Base-by-base conservation (phyloP, 2,113 vertebrate genomes). In the Melanotaenia duboulayi region DNA sequence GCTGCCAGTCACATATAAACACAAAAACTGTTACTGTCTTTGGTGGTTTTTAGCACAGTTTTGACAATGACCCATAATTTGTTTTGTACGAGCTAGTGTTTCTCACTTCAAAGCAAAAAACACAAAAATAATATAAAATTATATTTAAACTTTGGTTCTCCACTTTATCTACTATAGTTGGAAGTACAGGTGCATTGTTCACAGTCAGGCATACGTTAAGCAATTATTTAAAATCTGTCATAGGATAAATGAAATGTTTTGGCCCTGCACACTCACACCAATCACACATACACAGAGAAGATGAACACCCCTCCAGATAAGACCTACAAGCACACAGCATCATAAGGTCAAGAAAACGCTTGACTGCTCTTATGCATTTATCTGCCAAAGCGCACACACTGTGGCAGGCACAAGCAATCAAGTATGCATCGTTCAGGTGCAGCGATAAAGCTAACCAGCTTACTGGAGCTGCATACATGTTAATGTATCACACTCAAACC, bases 271-370 rank as follows among this genome's bases (percentile, higher is more conserved):
- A 24, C 37, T 54, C 65, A 39, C 55, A 60, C 78, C 37, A 23
- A 64, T 55, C 66, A 57, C 48, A 20, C 40, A 2, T 63, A 57
- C 48, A 20, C 40, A 2, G 0, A 60, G 48, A 82, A 67, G 69
- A 83, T 59, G 74, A 69, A 71, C 19, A 78, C 13, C 60, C 52
- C 56, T 64, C 28, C 60, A 81, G 76, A 86, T 80, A 77, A 78
- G 60, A 24, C 46, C 48, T 11, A 74, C 83, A 87, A 1, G n/a
- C 67, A 64, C 60, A 54, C 61, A 83, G 75, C 81, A 84, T 87
- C 90, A 92, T 89, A 88, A 89, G 88, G 82, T 86, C 90, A 89
- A 1, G 32, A 46, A n/a, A 81, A 86, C 40, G 78, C 89, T 78
- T 87, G 81, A 84, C 71, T 80, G 87, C 78, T 83, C 59, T 57